Evolutionary conservation across 2,113 vertebrate species (phyloP).

Genomic region (Menura novaehollandiae): DNA sequence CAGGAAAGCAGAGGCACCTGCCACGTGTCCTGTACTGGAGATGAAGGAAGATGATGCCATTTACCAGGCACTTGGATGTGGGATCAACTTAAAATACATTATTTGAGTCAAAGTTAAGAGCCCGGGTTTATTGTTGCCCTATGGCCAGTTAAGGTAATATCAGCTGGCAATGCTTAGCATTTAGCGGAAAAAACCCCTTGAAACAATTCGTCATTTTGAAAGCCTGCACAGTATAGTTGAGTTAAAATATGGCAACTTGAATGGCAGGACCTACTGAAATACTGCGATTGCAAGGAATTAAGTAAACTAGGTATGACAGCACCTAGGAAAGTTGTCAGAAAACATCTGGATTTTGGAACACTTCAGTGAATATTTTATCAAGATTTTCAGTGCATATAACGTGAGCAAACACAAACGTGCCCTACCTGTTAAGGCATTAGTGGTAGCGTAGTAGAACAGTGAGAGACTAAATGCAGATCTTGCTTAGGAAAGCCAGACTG

Average conservation of each 20-base stretch:
- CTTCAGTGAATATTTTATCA: background rate
- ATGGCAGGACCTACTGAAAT: background rate
- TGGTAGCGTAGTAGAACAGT: background rate
- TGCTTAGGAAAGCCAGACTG: background rate
- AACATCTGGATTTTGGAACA: background rate
- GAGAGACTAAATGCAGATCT: background rate
- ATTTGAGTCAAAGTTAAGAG: background rate
- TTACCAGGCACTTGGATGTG: background rate
- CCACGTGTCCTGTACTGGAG: background rate
- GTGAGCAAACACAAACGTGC: background rate
- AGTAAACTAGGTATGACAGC: background rate
- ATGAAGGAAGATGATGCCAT: background rate
- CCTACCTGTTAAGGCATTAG: background rate
- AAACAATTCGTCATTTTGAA: background rate
- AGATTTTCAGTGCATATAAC: background rate
- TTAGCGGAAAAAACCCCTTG: background rate
- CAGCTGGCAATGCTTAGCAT: background rate
- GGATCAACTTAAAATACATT: background rate
- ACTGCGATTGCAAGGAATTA: accelerated
- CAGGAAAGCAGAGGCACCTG: background rate
- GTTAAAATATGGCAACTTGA: background rate
- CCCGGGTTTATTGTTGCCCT: background rate
- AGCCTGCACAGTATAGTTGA: background rate
- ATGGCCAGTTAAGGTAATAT: background rate
- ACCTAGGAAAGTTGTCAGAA: background rate